These are phyloP conservation scores for Philaenus spumarius DNA, from an alignment of 1,140 invertebrate species.

Conservation along the genomic window DNA sequence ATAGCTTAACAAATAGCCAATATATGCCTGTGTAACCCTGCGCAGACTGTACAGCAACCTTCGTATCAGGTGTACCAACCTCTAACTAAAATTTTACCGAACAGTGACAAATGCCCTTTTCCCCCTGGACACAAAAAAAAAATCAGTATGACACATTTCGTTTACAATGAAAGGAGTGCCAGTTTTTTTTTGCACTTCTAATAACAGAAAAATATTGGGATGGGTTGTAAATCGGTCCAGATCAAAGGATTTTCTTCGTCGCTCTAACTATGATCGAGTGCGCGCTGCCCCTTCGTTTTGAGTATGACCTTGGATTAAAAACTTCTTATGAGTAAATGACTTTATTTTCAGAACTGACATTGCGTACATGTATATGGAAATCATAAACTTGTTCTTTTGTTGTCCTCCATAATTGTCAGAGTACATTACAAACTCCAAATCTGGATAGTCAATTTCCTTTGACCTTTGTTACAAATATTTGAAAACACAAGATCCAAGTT, in stretches of 20 bases:
- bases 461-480: conserved; percentile 27
- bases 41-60: no score
- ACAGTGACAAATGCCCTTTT: no score
- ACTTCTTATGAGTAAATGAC: conserved; percentile 21
- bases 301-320: conserved; percentile 17
- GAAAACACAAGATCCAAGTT: conserved; percentile 35
- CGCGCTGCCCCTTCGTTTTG: conserved; percentile 5
- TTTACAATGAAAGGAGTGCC: conserved; percentile 8
- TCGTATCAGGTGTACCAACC: no score
- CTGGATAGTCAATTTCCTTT: conserved; percentile 18
- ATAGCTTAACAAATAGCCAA: no score
- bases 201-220: neutral
- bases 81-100: no score
- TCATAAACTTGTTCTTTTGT: conserved; percentile 38
- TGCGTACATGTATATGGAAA: no score
- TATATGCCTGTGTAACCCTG: no score
- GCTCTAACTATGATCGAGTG: conserved; percentile 31
- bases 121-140: no score
- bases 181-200: conserved; percentile 7
- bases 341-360: conserved; percentile 12
- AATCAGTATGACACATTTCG: no score
- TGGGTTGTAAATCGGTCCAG: conserved; percentile 35
- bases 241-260: conserved; percentile 32
- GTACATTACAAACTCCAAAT: conserved; percentile 34
- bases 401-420: conserved; percentile 38